phyloP scores from a whole-genome alignment of 2,888 invertebrate genomes.

The Nephrotoma guestfalica region DNA sequence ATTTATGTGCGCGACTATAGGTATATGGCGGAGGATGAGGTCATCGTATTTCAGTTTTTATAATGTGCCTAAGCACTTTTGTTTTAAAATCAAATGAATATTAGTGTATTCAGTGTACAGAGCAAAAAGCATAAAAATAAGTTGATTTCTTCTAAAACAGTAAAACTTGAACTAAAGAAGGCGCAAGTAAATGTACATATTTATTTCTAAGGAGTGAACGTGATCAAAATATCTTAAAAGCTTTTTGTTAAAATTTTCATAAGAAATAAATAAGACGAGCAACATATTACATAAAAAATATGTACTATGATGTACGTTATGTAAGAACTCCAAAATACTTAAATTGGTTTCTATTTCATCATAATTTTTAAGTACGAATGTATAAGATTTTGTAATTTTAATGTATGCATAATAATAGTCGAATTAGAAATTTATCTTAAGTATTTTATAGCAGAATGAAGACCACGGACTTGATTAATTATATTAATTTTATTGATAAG shows the following conservation, averaged over 20 bases:
- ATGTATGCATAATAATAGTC: not conserved
- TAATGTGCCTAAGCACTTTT: not conserved
- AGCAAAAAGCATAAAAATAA: not conserved
- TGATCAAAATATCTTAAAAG: not conserved
- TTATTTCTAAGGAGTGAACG: not conserved
- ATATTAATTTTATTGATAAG: too few species aligned
- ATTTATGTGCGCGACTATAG: not conserved
- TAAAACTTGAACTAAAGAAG: not conserved
- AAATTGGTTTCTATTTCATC: not conserved
- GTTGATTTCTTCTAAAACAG: not conserved
- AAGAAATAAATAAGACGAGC: not conserved
- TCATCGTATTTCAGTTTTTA: not conserved
- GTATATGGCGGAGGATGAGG: not conserved
- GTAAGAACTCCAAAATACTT: not conserved
- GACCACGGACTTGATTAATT: too few species aligned
- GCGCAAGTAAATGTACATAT: not conserved
- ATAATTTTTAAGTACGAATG: not conserved
- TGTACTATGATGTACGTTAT: not conserved
- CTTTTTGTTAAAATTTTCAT: not conserved
- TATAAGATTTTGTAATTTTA: not conserved
- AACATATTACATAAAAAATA: not conserved
- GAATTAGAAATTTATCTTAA: not conserved
- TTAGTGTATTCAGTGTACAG: not conserved
- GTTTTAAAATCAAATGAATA: not conserved
- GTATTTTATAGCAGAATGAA: not conserved